Percentiles rank a stretch among this genome's conserved stretches.
These are phyloP conservation scores for Plodia interpunctella DNA, from an alignment of 1,140 invertebrate genomes.

Conservation along the genomic window DNA sequence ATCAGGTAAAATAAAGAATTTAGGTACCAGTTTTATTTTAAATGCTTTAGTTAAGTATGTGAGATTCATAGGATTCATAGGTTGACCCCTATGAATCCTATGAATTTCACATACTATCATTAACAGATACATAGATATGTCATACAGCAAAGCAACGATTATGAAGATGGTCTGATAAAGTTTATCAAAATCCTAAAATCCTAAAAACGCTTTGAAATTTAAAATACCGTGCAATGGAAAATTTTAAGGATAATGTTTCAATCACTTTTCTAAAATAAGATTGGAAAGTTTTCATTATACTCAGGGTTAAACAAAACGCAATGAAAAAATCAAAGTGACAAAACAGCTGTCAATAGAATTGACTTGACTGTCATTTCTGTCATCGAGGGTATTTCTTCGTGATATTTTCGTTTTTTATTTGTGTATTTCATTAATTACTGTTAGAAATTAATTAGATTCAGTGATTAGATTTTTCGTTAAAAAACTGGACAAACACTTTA, in stretches of 20 bases:
- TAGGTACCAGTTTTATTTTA: not conserved
- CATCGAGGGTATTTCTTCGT: constrained; percentile 53
- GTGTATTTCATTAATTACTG: constrained; percentile 50
- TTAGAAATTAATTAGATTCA: constrained; percentile 46
- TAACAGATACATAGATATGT: no score
- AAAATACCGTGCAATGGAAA: no score
- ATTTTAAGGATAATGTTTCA: no score
- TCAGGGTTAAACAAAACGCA: constrained; percentile 37
- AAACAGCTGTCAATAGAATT: constrained; percentile 46
- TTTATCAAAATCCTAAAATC: no score
- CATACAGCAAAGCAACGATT: no score
- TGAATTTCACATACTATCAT: no score
- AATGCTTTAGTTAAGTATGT: not conserved
- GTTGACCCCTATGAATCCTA: no score
- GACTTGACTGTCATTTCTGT: constrained; percentile 34
- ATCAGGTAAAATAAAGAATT: constrained; percentile 34
- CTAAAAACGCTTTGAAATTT: no score
- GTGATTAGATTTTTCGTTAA: constrained; percentile 52
- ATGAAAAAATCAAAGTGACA: constrained; percentile 44
- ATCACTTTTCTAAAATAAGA: no score
- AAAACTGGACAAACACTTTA: constrained; percentile 35
- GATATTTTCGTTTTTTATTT: constrained; percentile 73
- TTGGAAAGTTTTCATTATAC: constrained; percentile 18
- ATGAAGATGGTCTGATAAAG: no score
- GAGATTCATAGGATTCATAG: not conserved